phyloP scores from a whole-genome alignment of 2,113 vertebrate genomes.

The Engraulis encrasicolus region DNA sequence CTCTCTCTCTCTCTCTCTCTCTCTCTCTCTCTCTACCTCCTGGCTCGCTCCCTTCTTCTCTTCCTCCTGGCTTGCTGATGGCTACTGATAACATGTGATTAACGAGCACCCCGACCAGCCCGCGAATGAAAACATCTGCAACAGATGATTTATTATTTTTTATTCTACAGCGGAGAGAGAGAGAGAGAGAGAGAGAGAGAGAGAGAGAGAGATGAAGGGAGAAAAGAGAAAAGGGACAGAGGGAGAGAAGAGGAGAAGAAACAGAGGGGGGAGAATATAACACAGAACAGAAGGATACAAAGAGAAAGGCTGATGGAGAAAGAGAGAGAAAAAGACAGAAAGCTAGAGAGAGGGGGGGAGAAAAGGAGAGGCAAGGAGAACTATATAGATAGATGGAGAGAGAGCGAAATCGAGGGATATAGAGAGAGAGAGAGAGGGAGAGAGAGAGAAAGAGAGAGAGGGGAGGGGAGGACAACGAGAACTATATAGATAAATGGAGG shows the following conservation, averaged over 20 bases:
- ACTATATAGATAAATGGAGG: not conserved
- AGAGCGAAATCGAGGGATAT: not conserved
- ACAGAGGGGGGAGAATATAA: constrained; percentile 29
- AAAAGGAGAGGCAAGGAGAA: not conserved
- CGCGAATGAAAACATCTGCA: constrained; percentile 78
- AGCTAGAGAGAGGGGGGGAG: not conserved
- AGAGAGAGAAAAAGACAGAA: not conserved
- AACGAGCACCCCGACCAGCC: constrained; percentile 77
- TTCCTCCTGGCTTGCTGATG: constrained; percentile 72
- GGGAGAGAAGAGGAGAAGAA: not conserved
- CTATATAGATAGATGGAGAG: too few relatives aligned
- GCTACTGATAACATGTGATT: constrained; percentile 86
- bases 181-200: not conserved
- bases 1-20: constrained; percentile 18
- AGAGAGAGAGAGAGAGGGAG: not conserved
- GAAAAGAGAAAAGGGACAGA: not conserved
- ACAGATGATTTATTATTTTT: constrained; percentile 87
- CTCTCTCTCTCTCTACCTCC: constrained; percentile 32
- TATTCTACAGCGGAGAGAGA: constrained; percentile 46
- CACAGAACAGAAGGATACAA: too few relatives aligned
- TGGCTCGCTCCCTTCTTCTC: constrained; percentile 9
- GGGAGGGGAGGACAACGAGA: not conserved
- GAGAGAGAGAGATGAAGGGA: not conserved
- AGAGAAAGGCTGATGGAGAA: constrained; percentile 14
- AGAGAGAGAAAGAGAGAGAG: not conserved